Evolutionary conservation across 2,113 vertebrate species (phyloP).

Genomic region (Larimichthys polyactis): DNA sequence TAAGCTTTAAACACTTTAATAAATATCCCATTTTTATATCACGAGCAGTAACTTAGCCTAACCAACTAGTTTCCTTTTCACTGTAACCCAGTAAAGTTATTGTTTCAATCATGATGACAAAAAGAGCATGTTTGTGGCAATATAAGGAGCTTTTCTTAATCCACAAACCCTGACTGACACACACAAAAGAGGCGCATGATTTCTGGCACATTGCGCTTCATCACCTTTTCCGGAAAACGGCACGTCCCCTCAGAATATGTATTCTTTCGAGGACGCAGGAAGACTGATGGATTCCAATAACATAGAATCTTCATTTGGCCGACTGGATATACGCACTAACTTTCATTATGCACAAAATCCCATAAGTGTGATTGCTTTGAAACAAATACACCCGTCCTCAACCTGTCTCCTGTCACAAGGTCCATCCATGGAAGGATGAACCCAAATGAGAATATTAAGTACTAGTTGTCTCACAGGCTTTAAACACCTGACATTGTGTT

Average conservation of each 20-base stretch:
- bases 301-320: conserved; percentile 35
- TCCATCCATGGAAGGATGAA: conserved; percentile 34
- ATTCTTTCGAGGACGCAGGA: conserved; percentile 37
- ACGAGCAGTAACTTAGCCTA: not conserved
- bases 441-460: conserved; percentile 69
- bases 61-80: conserved; percentile 7
- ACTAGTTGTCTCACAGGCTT: conserved; percentile 50
- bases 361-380: conserved; percentile 55
- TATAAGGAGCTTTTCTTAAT: conserved; percentile 76
- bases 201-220: conserved; percentile 35
- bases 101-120: conserved; percentile 43
- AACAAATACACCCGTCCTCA: conserved; percentile 30
- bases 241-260: conserved; percentile 16
- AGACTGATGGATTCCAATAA: conserved; percentile 74
- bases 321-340: conserved; percentile 41
- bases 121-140: conserved; percentile 41
- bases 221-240: conserved; percentile 27
- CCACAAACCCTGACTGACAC: conserved; percentile 73
- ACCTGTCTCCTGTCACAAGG: conserved; percentile 22
- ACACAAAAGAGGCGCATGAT: conserved; percentile 51
- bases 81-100: conserved; percentile 25
- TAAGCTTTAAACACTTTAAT: not conserved
- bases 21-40: not conserved
- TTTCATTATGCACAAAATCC: conserved; percentile 61
- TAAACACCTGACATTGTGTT: not conserved